Evolutionary conservation across 2,888 invertebrate genomes (phyloP), one percentile per base, ranked within the genome.

Genomic region (Nipponacmea schrenckii): DNA sequence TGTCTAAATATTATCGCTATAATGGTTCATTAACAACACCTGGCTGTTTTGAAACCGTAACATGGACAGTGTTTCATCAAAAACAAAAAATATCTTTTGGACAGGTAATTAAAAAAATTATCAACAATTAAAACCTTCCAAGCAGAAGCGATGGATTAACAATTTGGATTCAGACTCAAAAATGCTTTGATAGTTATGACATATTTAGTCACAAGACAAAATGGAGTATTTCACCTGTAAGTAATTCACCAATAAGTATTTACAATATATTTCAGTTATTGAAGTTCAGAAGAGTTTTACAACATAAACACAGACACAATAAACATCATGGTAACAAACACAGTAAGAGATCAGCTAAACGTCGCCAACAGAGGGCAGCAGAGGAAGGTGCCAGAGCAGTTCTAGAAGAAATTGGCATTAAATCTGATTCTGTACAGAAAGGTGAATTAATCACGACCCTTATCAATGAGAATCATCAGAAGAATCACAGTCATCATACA

Each of bases 21-120:
- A 81, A 83, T 63, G 87, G 87, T 12, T 86, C 86, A 7, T 76
- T 87, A 46, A 87, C 87, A 12, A 86, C 86, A 31, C 87, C 87
- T 0, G 80, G 80, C 2, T 87, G 87, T 71, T 82, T 81, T 68
- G 86, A 87, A 72, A 84, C 81, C 70, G 86, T 87, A 64, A 74
- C 83, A 20, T 87, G 87, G 87, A 86, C 85, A 10, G 81, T 87
- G n/a, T 85, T 86, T 72, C 77, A 83, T 17, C 69, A 80, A 24
- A 80, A 78, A 65, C 83, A 81, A 50, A 79, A 78, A 10, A 83
- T 86, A 64, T 85, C 84, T 0, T 74, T 78, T n/a, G 71, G 78
- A 71, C 86, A 86, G 84, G 86, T 86, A 77, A 65, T 62, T 70
- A 31, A 39, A 10, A 39, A 39, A 1, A 39, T 39, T 39, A 39